A percentile compares a stretch with the other conserved stretches of the same genome.
Evolutionary conservation across 2,888 invertebrate species (phyloP).

Genomic region (Eupithecia dodoneata): DNA sequence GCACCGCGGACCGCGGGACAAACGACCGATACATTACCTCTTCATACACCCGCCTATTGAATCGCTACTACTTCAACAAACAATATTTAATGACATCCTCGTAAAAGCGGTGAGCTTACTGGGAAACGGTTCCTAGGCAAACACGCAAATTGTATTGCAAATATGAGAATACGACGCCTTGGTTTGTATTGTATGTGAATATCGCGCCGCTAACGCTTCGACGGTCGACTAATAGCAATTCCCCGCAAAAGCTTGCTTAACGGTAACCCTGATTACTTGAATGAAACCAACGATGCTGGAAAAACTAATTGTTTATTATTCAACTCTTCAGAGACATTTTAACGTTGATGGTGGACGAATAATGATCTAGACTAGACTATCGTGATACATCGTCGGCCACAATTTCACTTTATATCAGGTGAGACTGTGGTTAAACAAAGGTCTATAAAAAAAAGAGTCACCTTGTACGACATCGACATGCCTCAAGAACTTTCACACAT

Average conservation of each 20-base stretch:
- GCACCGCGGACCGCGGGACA: slow-evolving; percentile 48
- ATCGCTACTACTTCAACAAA: slow-evolving; percentile 58
- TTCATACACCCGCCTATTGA: slow-evolving; percentile 46
- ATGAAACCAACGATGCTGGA: slow-evolving; percentile 68
- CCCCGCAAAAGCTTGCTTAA: slow-evolving; percentile 69
- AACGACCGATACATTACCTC: slow-evolving; percentile 49
- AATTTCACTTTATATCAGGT: too few species aligned
- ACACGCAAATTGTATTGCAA: slow-evolving; percentile 78
- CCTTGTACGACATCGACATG: neutral
- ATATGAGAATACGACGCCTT: slow-evolving; percentile 66
- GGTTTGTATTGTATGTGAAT: slow-evolving; percentile 68
- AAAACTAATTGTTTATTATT: slow-evolving; percentile 56
- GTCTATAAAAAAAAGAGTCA: neutral
- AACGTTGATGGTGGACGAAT: neutral
- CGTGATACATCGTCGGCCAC: too few species aligned
- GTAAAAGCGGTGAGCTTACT: slow-evolving; percentile 64
- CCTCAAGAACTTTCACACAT: neutral
- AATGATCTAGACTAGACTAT: too few species aligned
- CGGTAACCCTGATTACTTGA: slow-evolving; percentile 72
- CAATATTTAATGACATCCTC: slow-evolving; percentile 56
- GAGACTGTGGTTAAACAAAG: too few species aligned
- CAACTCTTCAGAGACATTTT: neutral
- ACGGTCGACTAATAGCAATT: slow-evolving; percentile 59
- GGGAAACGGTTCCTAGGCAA: slow-evolving; percentile 76
- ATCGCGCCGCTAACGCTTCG: slow-evolving; percentile 59